Evolutionary conservation across 1,140 invertebrate species (phyloP).

Genomic region (Zophobas morio): DNA sequence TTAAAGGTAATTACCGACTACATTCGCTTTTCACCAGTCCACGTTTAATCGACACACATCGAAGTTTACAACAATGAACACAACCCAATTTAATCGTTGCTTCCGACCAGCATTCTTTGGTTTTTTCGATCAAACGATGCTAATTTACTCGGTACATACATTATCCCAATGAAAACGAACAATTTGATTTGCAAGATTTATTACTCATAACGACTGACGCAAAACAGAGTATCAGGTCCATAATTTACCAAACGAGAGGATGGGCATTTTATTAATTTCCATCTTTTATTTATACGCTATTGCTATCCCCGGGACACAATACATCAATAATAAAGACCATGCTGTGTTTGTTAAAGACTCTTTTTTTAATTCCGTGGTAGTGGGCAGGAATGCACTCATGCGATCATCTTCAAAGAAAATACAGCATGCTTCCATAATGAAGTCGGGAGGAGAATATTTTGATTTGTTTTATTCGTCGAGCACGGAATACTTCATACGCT

Average conservation of each 20-base stretch:
- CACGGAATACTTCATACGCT: neutral
- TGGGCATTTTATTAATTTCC: conserved; percentile 30
- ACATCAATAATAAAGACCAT: conserved; percentile 29
- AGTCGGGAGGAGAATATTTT: conserved; percentile 21
- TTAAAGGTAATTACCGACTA: too few species aligned
- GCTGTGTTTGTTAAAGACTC: conserved; percentile 33
- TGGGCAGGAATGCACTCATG: conserved; percentile 33
- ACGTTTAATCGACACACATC: too few species aligned
- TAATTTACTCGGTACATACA: neutral
- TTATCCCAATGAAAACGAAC: conserved; percentile 2
- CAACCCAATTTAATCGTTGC: too few species aligned
- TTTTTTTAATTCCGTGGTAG: conserved; percentile 13
- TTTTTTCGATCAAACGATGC: too few species aligned
- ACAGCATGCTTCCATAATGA: conserved; percentile 17
- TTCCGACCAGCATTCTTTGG: too few species aligned
- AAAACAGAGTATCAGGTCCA: conserved; percentile 31
- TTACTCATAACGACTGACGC: conserved; percentile 15
- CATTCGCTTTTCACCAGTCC: too few species aligned
- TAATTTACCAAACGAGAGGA: conserved; percentile 46
- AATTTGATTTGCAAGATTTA: conserved; percentile 24
- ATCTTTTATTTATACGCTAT: conserved; percentile 20
- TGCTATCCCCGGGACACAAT: conserved; percentile 39
- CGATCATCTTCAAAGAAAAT: conserved; percentile 37
- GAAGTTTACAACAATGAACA: too few species aligned
- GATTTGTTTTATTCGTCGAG: neutral